Conservation (phyloP, 2,888 invertebrate genomes). For the Anaspis maculata region DNA sequence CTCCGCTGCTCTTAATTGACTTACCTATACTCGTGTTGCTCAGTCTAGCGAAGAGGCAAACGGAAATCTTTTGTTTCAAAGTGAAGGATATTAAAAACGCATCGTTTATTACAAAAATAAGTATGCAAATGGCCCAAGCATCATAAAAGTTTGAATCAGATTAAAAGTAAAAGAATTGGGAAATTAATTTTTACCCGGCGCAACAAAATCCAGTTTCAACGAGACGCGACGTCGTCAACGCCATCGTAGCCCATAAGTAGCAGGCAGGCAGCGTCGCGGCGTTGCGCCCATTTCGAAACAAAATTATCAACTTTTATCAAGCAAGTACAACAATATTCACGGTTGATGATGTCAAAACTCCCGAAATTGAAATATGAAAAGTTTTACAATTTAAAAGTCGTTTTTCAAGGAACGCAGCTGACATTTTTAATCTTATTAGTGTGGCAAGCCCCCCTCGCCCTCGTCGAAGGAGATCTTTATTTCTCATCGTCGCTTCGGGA, state of each 20-base stretch:
- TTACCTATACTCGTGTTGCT: no score
- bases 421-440: slow-evolving; percentile 15
- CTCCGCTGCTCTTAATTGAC: no score
- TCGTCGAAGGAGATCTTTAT: no score
- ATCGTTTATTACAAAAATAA: no score
- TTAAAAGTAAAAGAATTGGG: slow-evolving; percentile 31
- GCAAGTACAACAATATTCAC: slow-evolving; percentile 20
- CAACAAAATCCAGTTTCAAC: no score
- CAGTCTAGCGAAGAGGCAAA: slow-evolving; percentile 5
- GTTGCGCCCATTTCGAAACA: slow-evolving; percentile 12
- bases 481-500: no score
- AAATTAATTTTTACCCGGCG: slow-evolving; percentile 31
- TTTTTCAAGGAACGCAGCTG: slow-evolving; percentile 11
- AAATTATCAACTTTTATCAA: slow-evolving; percentile 25
- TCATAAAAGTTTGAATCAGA: slow-evolving; percentile 22
- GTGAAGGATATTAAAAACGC: slow-evolving; percentile 4
- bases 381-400: slow-evolving; percentile 24
- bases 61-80: slow-evolving; percentile 2
- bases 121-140: slow-evolving; percentile 25
- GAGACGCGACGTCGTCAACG: no score
- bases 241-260: no score
- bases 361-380: slow-evolving; percentile 26
- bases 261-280: slow-evolving; percentile 7
- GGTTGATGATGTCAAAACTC: slow-evolving; percentile 23
- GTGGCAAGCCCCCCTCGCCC: no score